A percentile compares a stretch with the other conserved stretches of the same genome.
Evolutionary conservation across 2,888 invertebrate genomes (phyloP).

Genomic region (Gryllus longicercus): DNA sequence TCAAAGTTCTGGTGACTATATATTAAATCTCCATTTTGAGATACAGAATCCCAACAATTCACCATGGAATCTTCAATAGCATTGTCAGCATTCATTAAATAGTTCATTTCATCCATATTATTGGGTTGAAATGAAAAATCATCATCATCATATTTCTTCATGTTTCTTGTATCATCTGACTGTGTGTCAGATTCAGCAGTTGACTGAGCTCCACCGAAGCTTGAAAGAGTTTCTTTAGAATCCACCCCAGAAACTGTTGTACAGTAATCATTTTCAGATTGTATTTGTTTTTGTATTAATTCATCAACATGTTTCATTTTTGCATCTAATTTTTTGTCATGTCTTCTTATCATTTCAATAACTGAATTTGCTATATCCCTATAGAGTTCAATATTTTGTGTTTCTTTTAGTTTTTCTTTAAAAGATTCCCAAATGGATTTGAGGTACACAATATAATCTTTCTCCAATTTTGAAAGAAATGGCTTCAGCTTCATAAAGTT

Average conservation of each 20-base stretch:
- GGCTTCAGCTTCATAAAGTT: background rate
- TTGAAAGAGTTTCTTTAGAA: background rate
- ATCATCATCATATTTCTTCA: conserved; percentile 20
- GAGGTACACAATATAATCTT: conserved; percentile 19
- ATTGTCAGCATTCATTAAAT: background rate
- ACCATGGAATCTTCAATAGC: background rate
- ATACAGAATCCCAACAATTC: background rate
- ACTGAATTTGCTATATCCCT: background rate
- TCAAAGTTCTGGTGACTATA: too few species aligned
- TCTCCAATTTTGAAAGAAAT: conserved; percentile 20
- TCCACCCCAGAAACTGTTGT: background rate
- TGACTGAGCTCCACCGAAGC: background rate
- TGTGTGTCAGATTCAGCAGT: background rate
- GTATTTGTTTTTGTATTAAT: background rate
- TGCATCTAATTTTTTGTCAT: conserved; percentile 17
- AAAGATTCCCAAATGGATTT: conserved; percentile 19
- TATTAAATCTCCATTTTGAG: background rate
- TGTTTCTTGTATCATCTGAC: background rate
- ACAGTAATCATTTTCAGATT: background rate
- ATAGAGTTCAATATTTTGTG: background rate
- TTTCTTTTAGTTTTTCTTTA: background rate
- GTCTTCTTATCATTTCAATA: background rate
- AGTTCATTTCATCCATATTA: background rate
- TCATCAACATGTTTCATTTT: conserved; percentile 1
- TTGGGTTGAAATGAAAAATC: conserved; percentile 4